These are phyloP conservation scores for Poeciliopsis occidentalis DNA, from an alignment of 2,113 vertebrate genomes.

Conservation along the genomic window DNA sequence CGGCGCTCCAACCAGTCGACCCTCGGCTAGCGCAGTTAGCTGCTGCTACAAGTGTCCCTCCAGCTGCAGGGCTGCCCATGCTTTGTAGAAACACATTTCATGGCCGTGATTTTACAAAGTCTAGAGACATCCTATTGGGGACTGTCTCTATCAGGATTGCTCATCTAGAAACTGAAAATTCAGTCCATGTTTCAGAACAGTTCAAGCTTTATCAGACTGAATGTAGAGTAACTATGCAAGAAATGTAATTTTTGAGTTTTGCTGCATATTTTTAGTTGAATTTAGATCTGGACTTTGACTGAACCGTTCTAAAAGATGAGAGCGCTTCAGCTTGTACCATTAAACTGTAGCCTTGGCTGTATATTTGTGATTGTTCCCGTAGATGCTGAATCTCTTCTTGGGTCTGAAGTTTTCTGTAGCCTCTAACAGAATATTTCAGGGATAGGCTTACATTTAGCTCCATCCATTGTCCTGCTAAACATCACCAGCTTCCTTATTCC, in stretches of 20 bases:
- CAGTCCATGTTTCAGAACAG: not conserved
- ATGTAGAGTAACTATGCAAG: not conserved
- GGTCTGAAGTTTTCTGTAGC: not conserved
- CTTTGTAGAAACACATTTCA: too few relatives aligned
- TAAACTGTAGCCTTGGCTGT: not conserved
- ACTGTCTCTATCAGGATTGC: not conserved
- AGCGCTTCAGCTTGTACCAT: not conserved
- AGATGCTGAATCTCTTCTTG: not conserved
- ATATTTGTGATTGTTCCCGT: not conserved
- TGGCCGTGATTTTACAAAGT: not conserved
- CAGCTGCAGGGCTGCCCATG: not conserved
- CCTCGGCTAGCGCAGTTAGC: conserved; percentile 30
- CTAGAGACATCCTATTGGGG: not conserved
- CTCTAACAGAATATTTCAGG: not conserved
- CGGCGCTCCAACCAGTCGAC: conserved; percentile 29
- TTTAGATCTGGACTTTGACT: not conserved
- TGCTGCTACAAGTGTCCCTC: conserved; percentile 29
- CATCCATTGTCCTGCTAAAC: not conserved
- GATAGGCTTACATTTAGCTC: not conserved
- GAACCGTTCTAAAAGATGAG: not conserved
- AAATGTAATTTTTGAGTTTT: not conserved
- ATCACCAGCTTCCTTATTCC: not conserved
- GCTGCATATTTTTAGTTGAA: not conserved
- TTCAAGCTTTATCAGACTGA: not conserved
- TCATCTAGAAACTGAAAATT: not conserved